These are phyloP conservation scores for Hecatera dysodea DNA, from an alignment of 2,888 invertebrate genomes.

Conservation along the genomic window DNA sequence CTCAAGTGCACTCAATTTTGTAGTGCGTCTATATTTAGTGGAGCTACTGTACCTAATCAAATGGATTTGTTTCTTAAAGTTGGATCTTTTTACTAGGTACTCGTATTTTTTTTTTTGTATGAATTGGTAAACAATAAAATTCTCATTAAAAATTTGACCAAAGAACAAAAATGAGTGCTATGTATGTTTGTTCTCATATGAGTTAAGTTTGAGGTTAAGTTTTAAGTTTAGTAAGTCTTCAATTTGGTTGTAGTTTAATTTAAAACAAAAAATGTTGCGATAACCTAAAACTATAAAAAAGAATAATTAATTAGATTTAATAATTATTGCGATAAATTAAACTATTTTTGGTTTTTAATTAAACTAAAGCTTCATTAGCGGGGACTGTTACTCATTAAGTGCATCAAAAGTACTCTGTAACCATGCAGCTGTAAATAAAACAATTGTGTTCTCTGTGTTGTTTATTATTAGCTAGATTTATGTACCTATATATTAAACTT, in stretches of 20 bases:
- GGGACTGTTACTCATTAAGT: constrained; percentile 51
- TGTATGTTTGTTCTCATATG: constrained; percentile 67
- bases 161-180: constrained; percentile 79
- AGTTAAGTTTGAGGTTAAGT: constrained; percentile 66
- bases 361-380: constrained; percentile 33
- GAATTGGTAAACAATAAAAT: constrained; percentile 63
- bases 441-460: constrained; percentile 73
- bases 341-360: constrained; percentile 38
- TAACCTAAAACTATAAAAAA: neutral
- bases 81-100: constrained; percentile 28
- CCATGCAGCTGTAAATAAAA: constrained; percentile 67
- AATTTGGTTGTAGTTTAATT: constrained; percentile 49
- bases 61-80: constrained; percentile 37
- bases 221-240: constrained; percentile 40
- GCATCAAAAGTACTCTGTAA: constrained; percentile 47
- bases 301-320: neutral
- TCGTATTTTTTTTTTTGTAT: constrained; percentile 39
- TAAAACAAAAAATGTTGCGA: constrained; percentile 10
- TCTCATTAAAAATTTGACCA: constrained; percentile 76
- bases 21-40: constrained; percentile 43
- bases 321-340: too few relatives aligned
- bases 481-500: constrained; percentile 30
- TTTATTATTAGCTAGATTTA: constrained; percentile 65
- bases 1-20: constrained; percentile 60
- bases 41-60: constrained; percentile 51